Percentiles rank a stretch among this genome's conserved stretches.
These are phyloP conservation scores for Scortum barcoo DNA, from an alignment of 2,113 vertebrate species.

Conservation along the genomic window DNA sequence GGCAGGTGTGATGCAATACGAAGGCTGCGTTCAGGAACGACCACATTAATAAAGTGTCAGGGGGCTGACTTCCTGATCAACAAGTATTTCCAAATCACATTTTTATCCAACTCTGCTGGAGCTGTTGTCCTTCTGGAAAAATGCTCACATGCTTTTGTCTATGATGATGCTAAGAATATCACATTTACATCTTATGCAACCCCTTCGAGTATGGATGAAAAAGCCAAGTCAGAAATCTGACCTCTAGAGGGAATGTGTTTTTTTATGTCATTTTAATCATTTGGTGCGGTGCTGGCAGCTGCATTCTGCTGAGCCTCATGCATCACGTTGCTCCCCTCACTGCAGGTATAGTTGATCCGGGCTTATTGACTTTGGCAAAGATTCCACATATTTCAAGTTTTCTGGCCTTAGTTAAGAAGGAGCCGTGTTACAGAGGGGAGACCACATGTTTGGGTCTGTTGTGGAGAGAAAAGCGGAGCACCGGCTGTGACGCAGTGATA, in stretches of 20 bases:
- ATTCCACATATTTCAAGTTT: constrained; percentile 60
- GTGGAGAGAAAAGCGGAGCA: constrained; percentile 14
- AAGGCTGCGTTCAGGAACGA: background rate
- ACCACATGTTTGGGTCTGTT: constrained; percentile 51
- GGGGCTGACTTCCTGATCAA: background rate
- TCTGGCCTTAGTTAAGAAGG: constrained; percentile 65
- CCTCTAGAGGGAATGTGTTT: constrained; percentile 10
- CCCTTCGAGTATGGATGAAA: background rate
- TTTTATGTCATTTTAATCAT: constrained; percentile 25
- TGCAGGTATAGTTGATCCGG: constrained; percentile 63
- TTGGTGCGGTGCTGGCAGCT: background rate
- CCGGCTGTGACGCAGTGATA: constrained; percentile 1
- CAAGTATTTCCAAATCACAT: constrained; percentile 1
- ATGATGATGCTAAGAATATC: background rate
- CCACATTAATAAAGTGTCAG: constrained; percentile 9
- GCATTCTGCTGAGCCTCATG: background rate
- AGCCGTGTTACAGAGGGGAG: constrained; percentile 35
- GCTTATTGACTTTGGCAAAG: constrained; percentile 65
- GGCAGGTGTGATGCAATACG: background rate
- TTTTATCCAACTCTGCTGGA: background rate
- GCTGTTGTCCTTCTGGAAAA: constrained; percentile 8
- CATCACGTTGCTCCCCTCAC: constrained; percentile 34
- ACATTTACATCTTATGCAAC: background rate
- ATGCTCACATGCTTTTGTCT: background rate
- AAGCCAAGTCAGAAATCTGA: background rate